phyloP scores from a whole-genome alignment of 2,797 vertebrate species.

The Carcharodon carcharias region DNA sequence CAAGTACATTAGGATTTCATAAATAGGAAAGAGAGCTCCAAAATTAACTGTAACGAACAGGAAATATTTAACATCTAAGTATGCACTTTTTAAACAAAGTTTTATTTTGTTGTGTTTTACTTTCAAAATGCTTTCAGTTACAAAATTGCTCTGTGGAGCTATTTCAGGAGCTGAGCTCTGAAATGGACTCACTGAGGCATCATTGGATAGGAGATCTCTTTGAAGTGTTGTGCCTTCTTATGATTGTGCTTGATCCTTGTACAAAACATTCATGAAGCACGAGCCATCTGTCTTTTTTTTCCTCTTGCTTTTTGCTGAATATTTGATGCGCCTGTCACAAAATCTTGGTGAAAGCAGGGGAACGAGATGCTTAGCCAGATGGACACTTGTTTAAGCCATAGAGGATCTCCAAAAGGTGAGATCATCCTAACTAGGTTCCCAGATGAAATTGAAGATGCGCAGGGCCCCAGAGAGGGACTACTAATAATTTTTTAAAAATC shows the following conservation, averaged over 20 bases:
- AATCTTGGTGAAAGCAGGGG: neutral
- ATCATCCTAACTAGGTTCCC: neutral
- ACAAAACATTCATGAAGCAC: neutral
- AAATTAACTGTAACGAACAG: neutral
- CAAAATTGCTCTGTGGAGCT: neutral
- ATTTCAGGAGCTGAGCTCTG: neutral
- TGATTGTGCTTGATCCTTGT: neutral
- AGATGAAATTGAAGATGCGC: neutral
- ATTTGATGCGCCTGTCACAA: neutral
- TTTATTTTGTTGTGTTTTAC: neutral
- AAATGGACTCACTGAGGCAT: neutral
- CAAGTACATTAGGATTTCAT: neutral
- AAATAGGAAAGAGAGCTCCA: neutral
- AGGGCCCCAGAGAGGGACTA: neutral
- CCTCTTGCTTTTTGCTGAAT: neutral
- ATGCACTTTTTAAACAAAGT: neutral
- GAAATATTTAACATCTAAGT: neutral
- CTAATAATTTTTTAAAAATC: neutral
- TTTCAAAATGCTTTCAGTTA: neutral
- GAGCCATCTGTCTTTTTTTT: slow-evolving; percentile 6
- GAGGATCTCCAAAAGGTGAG: neutral
- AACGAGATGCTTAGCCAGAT: neutral
- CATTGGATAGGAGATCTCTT: neutral
- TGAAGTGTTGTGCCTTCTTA: neutral
- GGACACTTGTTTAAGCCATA: neutral